phyloP scores from a whole-genome alignment of 2,797 vertebrate genomes.

The Tenualosa thibaudeaui region DNA sequence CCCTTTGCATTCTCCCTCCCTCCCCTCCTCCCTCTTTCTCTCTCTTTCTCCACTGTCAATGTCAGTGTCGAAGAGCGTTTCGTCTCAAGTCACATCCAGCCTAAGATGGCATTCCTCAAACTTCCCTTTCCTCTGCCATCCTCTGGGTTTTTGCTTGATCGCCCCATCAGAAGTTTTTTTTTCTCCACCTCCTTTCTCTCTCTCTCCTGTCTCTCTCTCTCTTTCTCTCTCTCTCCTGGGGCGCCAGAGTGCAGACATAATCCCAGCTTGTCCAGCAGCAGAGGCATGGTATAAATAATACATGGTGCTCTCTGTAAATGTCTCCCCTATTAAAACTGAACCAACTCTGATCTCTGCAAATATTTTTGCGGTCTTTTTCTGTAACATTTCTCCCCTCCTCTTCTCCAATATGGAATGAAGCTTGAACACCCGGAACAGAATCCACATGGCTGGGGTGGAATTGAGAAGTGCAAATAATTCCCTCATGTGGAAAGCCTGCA shows the following conservation, averaged over 20 bases:
- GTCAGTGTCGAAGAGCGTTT: not conserved
- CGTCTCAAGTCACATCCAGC: not conserved
- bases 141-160: slow-evolving; percentile 20
- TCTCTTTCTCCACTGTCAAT: slow-evolving; percentile 39
- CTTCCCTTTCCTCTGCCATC: slow-evolving; percentile 58
- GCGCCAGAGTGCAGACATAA: slow-evolving; percentile 32
- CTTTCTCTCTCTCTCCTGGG: not conserved
- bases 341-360: slow-evolving; percentile 49
- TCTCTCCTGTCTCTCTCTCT: slow-evolving; percentile 23
- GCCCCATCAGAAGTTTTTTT: slow-evolving; percentile 29
- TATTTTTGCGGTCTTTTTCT: slow-evolving; percentile 65
- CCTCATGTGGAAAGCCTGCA: slow-evolving; percentile 80
- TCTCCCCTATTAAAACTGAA: slow-evolving; percentile 59
- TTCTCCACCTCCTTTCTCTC: slow-evolving; percentile 57
- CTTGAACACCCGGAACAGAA: slow-evolving; percentile 70
- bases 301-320: slow-evolving; percentile 48
- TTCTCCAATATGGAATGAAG: slow-evolving; percentile 69
- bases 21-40: slow-evolving; percentile 45
- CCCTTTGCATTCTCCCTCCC: slow-evolving; percentile 59
- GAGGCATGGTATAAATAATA: slow-evolving; percentile 45
- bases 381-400: slow-evolving; percentile 60
- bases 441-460: slow-evolving; percentile 74
- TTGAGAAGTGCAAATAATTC: slow-evolving; percentile 81
- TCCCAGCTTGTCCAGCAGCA: slow-evolving; percentile 39
- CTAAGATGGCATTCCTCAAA: slow-evolving; percentile 62